These are phyloP conservation scores for Pemphigus obesinymphae DNA, from an alignment of 1,140 invertebrate species.

Conservation along the genomic window DNA sequence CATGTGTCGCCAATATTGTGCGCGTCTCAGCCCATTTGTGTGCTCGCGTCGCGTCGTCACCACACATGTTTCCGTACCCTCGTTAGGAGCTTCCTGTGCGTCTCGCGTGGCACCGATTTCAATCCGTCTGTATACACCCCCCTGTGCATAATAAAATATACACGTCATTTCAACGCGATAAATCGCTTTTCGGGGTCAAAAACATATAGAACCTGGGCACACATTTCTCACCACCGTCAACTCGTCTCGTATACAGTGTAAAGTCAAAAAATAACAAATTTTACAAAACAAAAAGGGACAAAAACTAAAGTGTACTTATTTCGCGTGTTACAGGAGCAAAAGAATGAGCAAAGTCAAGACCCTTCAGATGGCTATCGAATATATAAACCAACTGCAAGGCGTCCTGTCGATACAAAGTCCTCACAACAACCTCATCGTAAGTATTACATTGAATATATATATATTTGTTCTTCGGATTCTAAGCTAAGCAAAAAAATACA, in stretches of 20 bases:
- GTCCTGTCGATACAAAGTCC: constrained; percentile 45
- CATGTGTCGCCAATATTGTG: constrained; percentile 25
- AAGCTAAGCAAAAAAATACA: too few species aligned
- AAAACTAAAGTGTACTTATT: background rate
- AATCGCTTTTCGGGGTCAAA: constrained; percentile 10
- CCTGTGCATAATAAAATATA: too few species aligned
- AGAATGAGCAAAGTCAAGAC: constrained; percentile 54
- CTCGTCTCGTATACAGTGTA: background rate
- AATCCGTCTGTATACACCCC: background rate
- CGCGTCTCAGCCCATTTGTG: constrained; percentile 16
- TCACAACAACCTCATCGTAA: constrained; percentile 17
- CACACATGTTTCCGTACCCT: constrained; percentile 20
- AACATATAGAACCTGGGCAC: background rate
- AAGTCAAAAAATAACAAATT: too few species aligned
- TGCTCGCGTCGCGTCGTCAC: background rate
- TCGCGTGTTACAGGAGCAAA: constrained; percentile 49
- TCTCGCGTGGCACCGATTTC: background rate
- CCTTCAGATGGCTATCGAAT: constrained; percentile 52
- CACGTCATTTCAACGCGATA: background rate
- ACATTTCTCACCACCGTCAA: background rate
- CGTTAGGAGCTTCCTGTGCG: constrained; percentile 36
- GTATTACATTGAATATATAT: too few species aligned
- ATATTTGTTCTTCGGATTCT: too few species aligned
- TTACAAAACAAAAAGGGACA: background rate
- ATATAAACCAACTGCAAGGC: constrained; percentile 51